Evolutionary conservation across 2,113 vertebrate species (phyloP), one percentile per base, ranked within the genome.

Genomic region (Lepus europaeus): DNA sequence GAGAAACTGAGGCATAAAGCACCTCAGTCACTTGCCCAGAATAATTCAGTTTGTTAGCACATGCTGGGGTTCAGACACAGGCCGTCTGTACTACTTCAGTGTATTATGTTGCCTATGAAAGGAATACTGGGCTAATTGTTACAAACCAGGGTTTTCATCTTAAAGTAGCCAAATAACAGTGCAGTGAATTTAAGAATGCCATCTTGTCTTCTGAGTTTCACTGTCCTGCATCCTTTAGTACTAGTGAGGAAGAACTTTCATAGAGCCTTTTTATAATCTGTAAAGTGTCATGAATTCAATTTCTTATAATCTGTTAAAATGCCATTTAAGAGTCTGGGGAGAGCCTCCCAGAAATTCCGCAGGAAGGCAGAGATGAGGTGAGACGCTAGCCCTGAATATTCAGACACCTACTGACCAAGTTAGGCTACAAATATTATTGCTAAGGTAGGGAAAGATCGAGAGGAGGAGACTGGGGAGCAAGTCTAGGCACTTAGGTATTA

Each of bases 391-490:
- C 89, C 66, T 10, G 83, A 76, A 89, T 87, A 87, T 94, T 94
- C 90, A 91, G 79, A 86, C 80, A 87, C 51, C 8, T 6, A 51
- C 59, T 77, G 69, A 45, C 14, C 8, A 36, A 19, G 33, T 29
- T 61, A 74, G 59, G n/a, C 69, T 74, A 31, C 63, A 64, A 27
- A 33, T 80, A 77, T 91, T 86, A 88, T 80, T 93, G 87, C 93
- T 93, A 86, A 72, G 45, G 83, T 53, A 51, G 53, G 59, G 85
- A 66, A 12, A 56, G 45, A 84, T 80, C 77, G 25, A 72, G 1
- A 27, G 6, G 11, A 81, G 22, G 31, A 77, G 36, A 63, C 39
- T 45, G 14, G 51, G 23, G 89, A 94, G 66, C 14, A 74, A 66
- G 79, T 22, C 68, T 86, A n/a, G 53, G 6, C 29, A 68, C 66